Base-by-base conservation (phyloP, 2,888 invertebrate genomes). In the Drosophila seclusa region DNA sequence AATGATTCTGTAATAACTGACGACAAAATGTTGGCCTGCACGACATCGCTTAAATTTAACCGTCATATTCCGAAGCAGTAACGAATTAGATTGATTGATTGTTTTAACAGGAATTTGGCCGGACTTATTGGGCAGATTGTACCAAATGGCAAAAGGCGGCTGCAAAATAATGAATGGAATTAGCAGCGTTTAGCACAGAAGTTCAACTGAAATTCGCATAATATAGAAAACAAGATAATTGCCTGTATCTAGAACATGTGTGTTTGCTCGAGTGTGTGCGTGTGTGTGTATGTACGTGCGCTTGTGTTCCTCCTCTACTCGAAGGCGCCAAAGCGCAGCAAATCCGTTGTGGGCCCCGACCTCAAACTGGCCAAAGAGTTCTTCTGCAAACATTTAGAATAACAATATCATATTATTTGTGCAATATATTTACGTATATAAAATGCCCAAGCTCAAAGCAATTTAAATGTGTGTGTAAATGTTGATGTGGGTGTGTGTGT, bases 311-410 rank as follows among this genome's bases (percentile, higher is more conserved):
- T 59, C 42, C 45, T 57, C 64, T 82, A 87, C 49, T 87, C 86
- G 67, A 87, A 90, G 63, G 90, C 87, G 64, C 86, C 89, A 40
- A 87, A 90, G 53, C 86, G 90, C 54, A 89, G 79, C 69, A 90
- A 73, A 18, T 87, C 90, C 77, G 82, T 74, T 29, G 90, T 55
- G 40, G 78, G 76, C 69, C 68, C 78, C 53, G 88, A 83, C 83
- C 90, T 64, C 66, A 73, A 66, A 65, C 80, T 76, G 71, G 83
- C 90, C 88, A 85, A 54, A 29, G 83, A 83, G 60, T 88, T 85
- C 83, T 83, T 89, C 90, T 85, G 85, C 68, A 85, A 85, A 69
- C 90, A 87, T 83, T 88, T 76, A 77, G 61, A 83, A 77, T 82
- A 65, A 72, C 83, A 89, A 77, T 80, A 86, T 68, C 65, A 73